Evolutionary conservation across 2,113 vertebrate genomes (phyloP), one percentile per base, ranked within the genome.

Genomic region (Leptodactylus fuscus): DNA sequence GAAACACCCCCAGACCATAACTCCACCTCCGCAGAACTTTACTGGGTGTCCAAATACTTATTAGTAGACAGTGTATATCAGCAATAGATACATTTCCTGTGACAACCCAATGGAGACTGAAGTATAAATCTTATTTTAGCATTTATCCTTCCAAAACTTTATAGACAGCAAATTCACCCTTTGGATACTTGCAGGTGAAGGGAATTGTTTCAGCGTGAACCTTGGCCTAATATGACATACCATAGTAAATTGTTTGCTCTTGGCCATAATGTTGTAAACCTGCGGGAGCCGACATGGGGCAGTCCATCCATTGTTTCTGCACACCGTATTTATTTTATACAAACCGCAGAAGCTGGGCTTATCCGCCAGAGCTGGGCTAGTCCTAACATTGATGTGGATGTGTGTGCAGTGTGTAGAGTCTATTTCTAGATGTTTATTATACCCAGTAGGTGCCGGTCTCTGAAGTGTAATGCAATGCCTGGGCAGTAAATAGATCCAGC

Each of bases 391-490:
- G 22, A 58, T 58, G 55, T 24, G 55, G 8, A 58, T 24, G 7
- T 58, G 55, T 58, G 9, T 58, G 55, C 5, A 58, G 8, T 24
- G 9, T 55, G 22, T 55, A 3, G 5, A 71, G 69, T 38, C 34
- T 38, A 71, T n/a, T n/a, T 24, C 22, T 46, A 24, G 70, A 41
- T 46, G 70, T 73, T 73, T 73, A 24, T 73, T 49, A 29, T 75
- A 15, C 5, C 44, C 38, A 73, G 22, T 73, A 73, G 70, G 38
- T 24, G 38, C 8, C 70, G 44, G 38, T 46, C n/a, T n/a, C 44
- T 75, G 46, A 48, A 46, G 41, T 74, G 70, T 74, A 24, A 75
- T 29, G 10, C 15, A 29, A 48, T 75, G n/a, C 41, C 71, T 75
- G n/a, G 11, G 44, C 9, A 75, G 24, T 75, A 75, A 75, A 75